A percentile compares a stretch with the other conserved stretches of the same genome.
These are phyloP conservation scores for Tetramorium bicarinatum DNA, from an alignment of 2,888 invertebrate species.

Conservation along the genomic window DNA sequence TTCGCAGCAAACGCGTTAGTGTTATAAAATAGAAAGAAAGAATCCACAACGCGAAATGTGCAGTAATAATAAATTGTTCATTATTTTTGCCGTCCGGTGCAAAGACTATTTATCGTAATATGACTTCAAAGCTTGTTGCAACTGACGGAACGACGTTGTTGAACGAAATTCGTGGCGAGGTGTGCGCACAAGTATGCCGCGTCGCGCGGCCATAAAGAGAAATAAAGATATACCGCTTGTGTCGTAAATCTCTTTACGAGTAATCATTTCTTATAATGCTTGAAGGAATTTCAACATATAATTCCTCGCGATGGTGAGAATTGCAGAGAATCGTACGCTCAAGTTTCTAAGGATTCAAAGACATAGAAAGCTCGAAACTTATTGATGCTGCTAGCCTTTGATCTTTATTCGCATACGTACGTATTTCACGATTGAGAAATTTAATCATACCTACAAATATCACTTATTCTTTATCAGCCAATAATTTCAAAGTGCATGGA, in stretches of 20 bases:
- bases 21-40: neutral
- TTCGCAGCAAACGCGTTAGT: neutral
- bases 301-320: neutral
- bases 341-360: neutral
- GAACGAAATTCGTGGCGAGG: constrained; percentile 14
- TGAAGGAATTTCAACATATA: constrained; percentile 1
- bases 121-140: constrained; percentile 39
- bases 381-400: constrained; percentile 8
- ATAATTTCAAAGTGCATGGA: neutral
- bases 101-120: constrained; percentile 48
- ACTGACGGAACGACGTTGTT: constrained; percentile 22
- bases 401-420: constrained; percentile 32
- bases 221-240: constrained; percentile 31
- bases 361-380: neutral
- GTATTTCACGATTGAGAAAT: neutral
- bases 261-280: constrained; percentile 40
- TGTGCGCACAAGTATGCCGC: neutral
- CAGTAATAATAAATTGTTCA: constrained; percentile 36
- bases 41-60: neutral
- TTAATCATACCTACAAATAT: constrained; percentile 31
- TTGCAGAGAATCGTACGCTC: neutral
- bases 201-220: neutral
- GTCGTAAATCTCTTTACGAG: constrained; percentile 35
- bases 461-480: neutral
- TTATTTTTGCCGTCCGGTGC: constrained; percentile 36